Base-by-base conservation (phyloP, 23 tunicate species). In the Halocynthia aurantium region DNA sequence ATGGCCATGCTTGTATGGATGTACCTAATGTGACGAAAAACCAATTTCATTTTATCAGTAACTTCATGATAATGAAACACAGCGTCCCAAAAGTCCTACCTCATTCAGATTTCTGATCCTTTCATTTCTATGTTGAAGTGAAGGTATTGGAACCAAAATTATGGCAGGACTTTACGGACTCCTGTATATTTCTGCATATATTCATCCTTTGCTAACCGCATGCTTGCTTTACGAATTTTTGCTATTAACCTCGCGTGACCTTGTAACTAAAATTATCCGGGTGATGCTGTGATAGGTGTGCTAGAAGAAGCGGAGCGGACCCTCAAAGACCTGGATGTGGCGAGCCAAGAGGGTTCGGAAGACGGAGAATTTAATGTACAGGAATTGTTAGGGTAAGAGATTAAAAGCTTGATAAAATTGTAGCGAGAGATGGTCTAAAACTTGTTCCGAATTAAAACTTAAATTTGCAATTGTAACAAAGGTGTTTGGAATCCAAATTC, bases 281-380 rank as follows among this genome's bases (percentile, higher is more conserved):
- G 22, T 78, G 55, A 20, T 50, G 54, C 81, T 57, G 79, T 20
- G 68, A 52, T 68, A 92, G 98, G 98, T 72, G 98, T 92, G 12
- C 78, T 92, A 31, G 86, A 92, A 75, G 98, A 92, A 56, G 98
- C 88, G 53, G 92, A 92, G 61, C 71, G 85, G 44, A 92, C 98
- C 10, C 85, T 92, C 10, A 92, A 88, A 6, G 88, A 86, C 49
- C 72, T 70, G 10, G 83, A 52, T 58, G 80, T 64, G 5, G 81
- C 80, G 7, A 87, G 80, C 49, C 66, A 10, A 8, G 22, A 52
- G 5, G 71, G 55, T 71, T 70, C 88, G 7, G 95, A 83, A 18
- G 80, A 68, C 15, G 88, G 73, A 52, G 90, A 85, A 17, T 61
- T 91, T 40, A 79, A 91, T 62, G 74, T 91, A 17, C 86, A 91